Base-by-base conservation (phyloP, 2,113 vertebrate species). In the Rhinoderma darwinii region DNA sequence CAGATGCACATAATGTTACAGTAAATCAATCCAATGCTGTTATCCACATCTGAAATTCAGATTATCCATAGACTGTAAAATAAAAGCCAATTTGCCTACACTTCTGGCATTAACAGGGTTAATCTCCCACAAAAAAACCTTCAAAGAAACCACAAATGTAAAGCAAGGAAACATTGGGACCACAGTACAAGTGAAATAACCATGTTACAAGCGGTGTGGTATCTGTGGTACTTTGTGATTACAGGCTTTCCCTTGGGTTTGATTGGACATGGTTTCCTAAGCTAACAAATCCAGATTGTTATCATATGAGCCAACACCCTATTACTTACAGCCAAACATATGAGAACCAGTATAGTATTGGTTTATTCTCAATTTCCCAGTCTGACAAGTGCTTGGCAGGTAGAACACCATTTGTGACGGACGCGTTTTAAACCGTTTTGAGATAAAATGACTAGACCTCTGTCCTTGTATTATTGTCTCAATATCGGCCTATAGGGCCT, bases 211-310 rank as follows among this genome's bases (percentile, higher is more conserved):
- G 22, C 32, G 1, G 32, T 81, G 86, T 51, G 78, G 85, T 73
- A 7, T 56, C 25, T 73, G 47, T 72, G 77, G 85, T 41, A 43
- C 77, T 10, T 3, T 35, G n/a, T 82, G 75, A 87, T 87, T 79
- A 82, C 27, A 78, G 50, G 63, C 15, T 30, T 82, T 82, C 73
- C 43, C 27, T 68, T 2, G 82, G 68, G 63, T 73, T 79, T 63
- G 30, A 61, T 63, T 70, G 44, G n/a, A 30, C 54, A 22, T 5
- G 37, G 70, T 43, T 74, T 87, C 77, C 77, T 72, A 70, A 43
- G 9, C 41, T 37, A 77, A 47, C 30, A 86, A 32, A 51, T 70
- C 15, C 43, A 22, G 59, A 39, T 37, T 54, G 22, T 80, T 54
- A 66, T 85, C 44, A 6, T 75, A 41, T 5, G 39, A 66, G 56